These are phyloP conservation scores for Bovichtus variegatus DNA, from an alignment of 2,797 vertebrate species.

Conservation along the genomic window DNA sequence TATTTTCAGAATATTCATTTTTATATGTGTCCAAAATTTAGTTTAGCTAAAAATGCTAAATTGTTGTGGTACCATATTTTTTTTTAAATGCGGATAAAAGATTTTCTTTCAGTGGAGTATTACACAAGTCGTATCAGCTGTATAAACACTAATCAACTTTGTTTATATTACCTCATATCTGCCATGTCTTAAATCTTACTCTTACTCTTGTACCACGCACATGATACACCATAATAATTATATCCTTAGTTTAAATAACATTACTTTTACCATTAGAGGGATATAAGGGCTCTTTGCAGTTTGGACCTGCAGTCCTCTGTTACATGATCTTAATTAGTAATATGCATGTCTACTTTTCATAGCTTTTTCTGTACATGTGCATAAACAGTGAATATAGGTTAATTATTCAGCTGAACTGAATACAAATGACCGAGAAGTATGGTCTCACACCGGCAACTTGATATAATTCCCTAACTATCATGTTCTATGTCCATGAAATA, in stretches of 20 bases:
- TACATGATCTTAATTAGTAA: conserved; percentile 4
- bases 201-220: neutral
- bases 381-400: conserved; percentile 14
- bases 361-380: conserved; percentile 7
- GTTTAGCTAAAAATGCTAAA: too few relatives aligned
- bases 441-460: conserved; percentile 27
- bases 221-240: neutral
- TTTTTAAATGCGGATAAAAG: too few relatives aligned
- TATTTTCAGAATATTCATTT: too few relatives aligned
- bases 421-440: conserved; percentile 24
- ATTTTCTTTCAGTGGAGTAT: too few relatives aligned
- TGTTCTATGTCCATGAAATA: conserved; percentile 32
- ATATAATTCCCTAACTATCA: conserved; percentile 17
- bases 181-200: neutral
- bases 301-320: neutral
- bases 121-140: too few relatives aligned
- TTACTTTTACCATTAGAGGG: neutral
- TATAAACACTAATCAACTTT: neutral
- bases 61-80: too few relatives aligned
- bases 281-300: neutral
- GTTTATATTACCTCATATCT: neutral
- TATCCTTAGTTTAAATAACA: neutral
- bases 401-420: conserved; percentile 42
- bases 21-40: too few relatives aligned
- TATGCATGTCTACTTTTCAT: neutral